These are phyloP conservation scores for Epirrita christyi DNA, from an alignment of 2,888 invertebrate species.

Conservation along the genomic window DNA sequence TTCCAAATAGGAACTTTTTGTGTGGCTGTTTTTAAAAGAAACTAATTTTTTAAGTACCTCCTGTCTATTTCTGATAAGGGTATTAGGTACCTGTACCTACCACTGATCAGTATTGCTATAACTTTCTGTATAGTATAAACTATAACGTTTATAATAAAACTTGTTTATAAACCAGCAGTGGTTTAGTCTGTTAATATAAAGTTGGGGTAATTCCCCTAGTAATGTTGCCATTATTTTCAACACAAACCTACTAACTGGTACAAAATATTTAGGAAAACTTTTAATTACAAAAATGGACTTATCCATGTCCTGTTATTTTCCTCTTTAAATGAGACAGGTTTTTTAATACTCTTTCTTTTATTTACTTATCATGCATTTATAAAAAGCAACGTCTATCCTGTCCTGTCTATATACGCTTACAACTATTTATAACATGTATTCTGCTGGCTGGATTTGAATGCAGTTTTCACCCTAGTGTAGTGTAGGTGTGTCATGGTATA, in stretches of 20 bases:
- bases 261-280: not conserved
- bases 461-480: no score
- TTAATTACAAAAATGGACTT: not conserved
- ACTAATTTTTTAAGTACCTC: not conserved
- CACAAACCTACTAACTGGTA: not conserved
- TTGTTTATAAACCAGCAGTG: not conserved
- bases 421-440: no score
- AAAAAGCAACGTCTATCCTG: no score
- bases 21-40: not conserved
- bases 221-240: constrained; percentile 9
- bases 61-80: not conserved
- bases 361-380: no score
- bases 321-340: not conserved
- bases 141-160: no score
- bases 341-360: not conserved
- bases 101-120: no score
- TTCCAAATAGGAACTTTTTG: not conserved
- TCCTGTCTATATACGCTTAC: no score
- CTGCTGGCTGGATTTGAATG: no score
- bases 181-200: not conserved
- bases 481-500: no score
- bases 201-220: constrained; percentile 11
- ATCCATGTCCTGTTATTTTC: not conserved
- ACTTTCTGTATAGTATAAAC: no score
- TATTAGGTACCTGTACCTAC: no score